Evolutionary conservation across 2,888 invertebrate species (phyloP), one percentile per base, ranked within the genome.

Genomic region (Chrysolina oricalcia): DNA sequence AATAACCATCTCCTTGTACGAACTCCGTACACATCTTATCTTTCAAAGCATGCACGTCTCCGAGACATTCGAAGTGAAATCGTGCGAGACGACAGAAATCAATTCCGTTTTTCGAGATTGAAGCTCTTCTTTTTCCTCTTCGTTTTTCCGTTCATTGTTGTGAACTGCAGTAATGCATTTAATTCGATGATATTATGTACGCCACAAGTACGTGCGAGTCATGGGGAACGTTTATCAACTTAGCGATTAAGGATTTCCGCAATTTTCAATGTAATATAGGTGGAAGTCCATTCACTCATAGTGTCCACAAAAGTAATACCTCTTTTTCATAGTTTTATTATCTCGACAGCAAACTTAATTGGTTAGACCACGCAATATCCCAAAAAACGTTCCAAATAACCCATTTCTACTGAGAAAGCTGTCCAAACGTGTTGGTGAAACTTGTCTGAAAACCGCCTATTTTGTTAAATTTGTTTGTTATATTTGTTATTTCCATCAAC

Each of bases 41-140:
- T 59, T 35, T 59, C 9, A 15, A 59, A 15, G 15, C 70, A 46
- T 63, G 70, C 66, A 72, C 66, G 53, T 11, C 56, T 46, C 17
- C 11, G 43, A 40, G 19, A 15, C 41, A 48, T 50, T 59, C 43
- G 17, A 46, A 72, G 72, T 72, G 72, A 72, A 72, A 72, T 72
- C 72, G 72, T 72, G 72, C 72, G 66, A n/a, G 43, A 72, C 72
- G 67, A 48, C 59, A 50, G 72, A 72, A 62, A 66, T 72, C 59
- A 72, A 72, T 72, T 72, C 59, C 59, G 67, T 59, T 72, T 72
- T 72, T 72, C 59, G 59, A 72, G 53, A 67, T 23, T 67, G 67
- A 59, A 66, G 67, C 67, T 72, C 65, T 59, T 59, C 15, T 59
- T 19, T 35, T n/a, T 27, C 0, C n/a, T n/a, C 9, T 35, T 27